Percentiles rank a stretch among this genome's conserved stretches.
phyloP scores from a whole-genome alignment of 2,797 vertebrate species.

The Bovichtus variegatus region DNA sequence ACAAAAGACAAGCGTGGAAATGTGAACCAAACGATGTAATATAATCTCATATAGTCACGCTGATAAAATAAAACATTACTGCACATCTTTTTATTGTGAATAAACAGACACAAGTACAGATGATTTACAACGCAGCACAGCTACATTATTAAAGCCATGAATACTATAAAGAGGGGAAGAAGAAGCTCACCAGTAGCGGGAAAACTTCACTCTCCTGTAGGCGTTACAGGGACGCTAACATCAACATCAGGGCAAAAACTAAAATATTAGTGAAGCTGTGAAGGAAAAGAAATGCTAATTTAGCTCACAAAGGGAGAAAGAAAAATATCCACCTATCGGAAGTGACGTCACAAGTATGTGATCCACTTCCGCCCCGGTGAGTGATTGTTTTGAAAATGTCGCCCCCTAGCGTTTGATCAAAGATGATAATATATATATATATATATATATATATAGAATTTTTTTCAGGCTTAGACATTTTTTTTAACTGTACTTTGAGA shows the following conservation, averaged over 20 bases:
- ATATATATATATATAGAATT: too few relatives aligned
- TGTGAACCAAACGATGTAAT: too few relatives aligned
- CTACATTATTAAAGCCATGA: not conserved
- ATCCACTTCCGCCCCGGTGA: not conserved
- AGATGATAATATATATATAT: not conserved
- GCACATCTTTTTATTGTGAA: not conserved
- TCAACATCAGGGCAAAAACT: not conserved
- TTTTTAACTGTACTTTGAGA: too few relatives aligned
- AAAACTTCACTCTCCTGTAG: not conserved
- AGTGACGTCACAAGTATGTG: not conserved
- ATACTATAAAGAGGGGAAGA: not conserved
- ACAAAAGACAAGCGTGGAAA: too few relatives aligned
- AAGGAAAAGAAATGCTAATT: not conserved
- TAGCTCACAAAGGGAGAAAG: not conserved
- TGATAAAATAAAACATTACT: not conserved
- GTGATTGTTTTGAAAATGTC: slow-evolving; percentile 34
- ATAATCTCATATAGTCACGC: too few relatives aligned
- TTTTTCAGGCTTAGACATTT: too few relatives aligned
- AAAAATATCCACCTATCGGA: slow-evolving; percentile 12
- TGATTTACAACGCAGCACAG: not conserved
- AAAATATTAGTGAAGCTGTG: too few relatives aligned
- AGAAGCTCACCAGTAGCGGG: slow-evolving; percentile 23
- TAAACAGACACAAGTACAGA: not conserved
- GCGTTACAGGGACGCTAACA: not conserved
- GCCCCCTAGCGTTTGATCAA: slow-evolving; percentile 47